Percentiles rank a stretch among this genome's conserved stretches.
Conservation (phyloP, 1,140 invertebrate genomes). For the Gonioctena quinquepunctata region DNA sequence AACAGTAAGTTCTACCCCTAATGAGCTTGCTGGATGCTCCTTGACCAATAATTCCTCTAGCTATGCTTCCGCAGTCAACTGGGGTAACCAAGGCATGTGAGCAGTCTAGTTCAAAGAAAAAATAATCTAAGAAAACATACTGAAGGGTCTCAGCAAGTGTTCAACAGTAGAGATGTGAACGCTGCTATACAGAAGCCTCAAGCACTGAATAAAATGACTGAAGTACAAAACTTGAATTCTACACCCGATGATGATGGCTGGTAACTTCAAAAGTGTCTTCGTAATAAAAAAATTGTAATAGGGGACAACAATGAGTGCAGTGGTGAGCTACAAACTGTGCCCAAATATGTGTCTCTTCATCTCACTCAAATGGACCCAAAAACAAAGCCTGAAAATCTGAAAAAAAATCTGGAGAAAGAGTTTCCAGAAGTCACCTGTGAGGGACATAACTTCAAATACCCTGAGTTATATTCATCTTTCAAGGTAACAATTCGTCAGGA, state of each 20-base stretch:
- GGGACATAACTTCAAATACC: background rate
- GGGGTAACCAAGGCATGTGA: background rate
- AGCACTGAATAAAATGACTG: background rate
- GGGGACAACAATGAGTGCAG: background rate
- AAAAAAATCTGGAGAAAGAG: background rate
- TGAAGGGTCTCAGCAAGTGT: background rate
- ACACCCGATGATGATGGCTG: background rate
- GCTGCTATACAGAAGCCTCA: background rate
- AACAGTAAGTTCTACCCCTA: too few species aligned
- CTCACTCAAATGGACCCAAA: background rate
- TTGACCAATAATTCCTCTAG: too few species aligned
- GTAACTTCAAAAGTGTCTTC: background rate
- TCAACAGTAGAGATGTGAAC: too few species aligned
- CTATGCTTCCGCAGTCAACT: background rate
- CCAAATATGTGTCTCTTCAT: too few species aligned
- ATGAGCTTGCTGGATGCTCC: too few species aligned
- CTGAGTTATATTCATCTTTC: background rate
- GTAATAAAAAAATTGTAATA: background rate
- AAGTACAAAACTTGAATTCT: background rate
- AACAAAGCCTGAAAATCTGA: background rate
- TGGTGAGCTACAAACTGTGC: background rate
- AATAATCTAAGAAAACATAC: too few species aligned
- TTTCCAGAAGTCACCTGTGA: background rate
- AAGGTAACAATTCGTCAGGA: background rate
- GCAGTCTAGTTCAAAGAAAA: background rate